Conservation (phyloP, 2,113 vertebrate genomes). For the Nycticebus coucang region DNA sequence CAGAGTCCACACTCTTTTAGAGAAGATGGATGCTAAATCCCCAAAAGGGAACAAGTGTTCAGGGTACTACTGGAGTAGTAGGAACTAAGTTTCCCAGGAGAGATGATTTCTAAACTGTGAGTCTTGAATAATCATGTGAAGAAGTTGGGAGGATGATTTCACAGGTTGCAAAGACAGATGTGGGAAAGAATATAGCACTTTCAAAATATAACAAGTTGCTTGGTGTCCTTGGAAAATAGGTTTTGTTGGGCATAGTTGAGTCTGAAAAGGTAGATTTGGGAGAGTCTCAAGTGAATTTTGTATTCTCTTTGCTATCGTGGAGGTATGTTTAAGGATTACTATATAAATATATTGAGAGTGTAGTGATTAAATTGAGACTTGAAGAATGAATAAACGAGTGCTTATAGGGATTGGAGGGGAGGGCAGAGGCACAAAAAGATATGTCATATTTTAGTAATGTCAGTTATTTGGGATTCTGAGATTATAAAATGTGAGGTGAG, state of each 20-base stretch:
- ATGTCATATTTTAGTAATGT: accelerated
- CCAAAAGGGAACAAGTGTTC: not conserved
- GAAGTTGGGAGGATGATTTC: slow-evolving; percentile 20
- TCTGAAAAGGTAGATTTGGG: not conserved
- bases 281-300: not conserved
- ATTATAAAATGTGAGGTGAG: not conserved
- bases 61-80: not conserved
- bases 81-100: not conserved
- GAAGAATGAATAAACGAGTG: not conserved
- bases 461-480: not conserved
- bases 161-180: not conserved
- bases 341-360: not conserved
- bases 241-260: not conserved
- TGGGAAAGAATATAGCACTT: not conserved
- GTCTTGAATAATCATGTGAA: not conserved
- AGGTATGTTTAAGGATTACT: not conserved
- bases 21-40: not conserved
- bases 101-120: not conserved
- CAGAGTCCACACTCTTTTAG: not conserved
- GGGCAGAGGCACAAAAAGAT: not conserved
- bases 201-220: not conserved
- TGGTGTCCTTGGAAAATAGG: not conserved
- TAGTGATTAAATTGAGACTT: not conserved
- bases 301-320: not conserved
- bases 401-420: not conserved